A percentile compares a stretch with the other conserved stretches of the same genome.
Conservation (phyloP, 2,888 invertebrate species). For the Willowsia nigromaculata region DNA sequence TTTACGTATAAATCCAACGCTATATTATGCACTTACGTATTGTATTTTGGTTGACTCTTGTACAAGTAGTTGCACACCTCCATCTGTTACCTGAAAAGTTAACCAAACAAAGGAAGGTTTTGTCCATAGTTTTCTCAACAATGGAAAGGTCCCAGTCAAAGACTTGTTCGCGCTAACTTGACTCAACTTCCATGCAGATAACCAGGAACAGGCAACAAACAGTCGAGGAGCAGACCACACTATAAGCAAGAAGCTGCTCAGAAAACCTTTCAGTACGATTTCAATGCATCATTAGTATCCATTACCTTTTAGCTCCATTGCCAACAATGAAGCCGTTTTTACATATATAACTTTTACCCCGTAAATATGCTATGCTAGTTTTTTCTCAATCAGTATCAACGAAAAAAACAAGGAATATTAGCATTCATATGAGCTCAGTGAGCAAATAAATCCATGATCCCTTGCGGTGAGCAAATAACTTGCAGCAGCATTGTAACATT, state of each 20-base stretch:
- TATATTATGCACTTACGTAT: too few species aligned
- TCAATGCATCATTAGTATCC: conserved; percentile 21
- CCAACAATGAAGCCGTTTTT: conserved; percentile 2
- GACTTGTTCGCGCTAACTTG: background rate
- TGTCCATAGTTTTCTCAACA: conserved; percentile 18
- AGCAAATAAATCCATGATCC: conserved; percentile 54
- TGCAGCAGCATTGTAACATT: background rate
- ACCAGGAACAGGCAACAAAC: background rate
- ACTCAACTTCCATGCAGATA: background rate
- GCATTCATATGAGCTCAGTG: background rate
- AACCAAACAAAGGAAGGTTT: background rate
- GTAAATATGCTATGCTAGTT: background rate
- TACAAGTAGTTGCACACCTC: background rate
- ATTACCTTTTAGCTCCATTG: conserved; percentile 2
- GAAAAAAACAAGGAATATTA: conserved; percentile 5
- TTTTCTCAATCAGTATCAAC: background rate
- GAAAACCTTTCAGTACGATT: background rate
- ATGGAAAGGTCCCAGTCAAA: conserved; percentile 28
- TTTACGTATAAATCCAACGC: too few species aligned
- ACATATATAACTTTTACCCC: background rate
- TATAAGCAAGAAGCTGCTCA: background rate
- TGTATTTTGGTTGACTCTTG: background rate
- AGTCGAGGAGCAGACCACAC: background rate
- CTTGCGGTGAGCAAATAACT: conserved; percentile 52
- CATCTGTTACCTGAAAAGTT: conserved; percentile 10